phyloP scores from a whole-genome alignment of 1,140 invertebrate species.

The Colletes gigas region DNA sequence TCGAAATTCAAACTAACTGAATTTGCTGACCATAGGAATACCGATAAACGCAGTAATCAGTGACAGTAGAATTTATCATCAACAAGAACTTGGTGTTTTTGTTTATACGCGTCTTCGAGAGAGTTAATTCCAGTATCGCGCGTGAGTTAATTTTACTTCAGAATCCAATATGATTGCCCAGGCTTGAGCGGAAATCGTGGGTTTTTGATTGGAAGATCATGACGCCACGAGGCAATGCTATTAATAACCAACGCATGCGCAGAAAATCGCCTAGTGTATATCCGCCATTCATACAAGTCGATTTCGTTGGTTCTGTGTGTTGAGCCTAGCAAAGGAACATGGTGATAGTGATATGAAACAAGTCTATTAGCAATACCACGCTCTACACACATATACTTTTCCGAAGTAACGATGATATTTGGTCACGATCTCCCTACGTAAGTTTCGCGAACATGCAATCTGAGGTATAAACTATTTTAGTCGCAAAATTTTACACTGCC shows the following conservation, averaged over 20 bases:
- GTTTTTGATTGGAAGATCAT: constrained; percentile 64
- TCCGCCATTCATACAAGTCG: constrained; percentile 79
- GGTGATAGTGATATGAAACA: constrained; percentile 75
- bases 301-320: constrained; percentile 77
- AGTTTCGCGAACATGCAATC: constrained; percentile 60
- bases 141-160: constrained; percentile 60
- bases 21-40: not conserved
- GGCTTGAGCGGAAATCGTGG: constrained; percentile 54
- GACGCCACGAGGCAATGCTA: constrained; percentile 71
- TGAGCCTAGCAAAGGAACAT: constrained; percentile 69
- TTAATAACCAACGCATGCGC: constrained; percentile 77
- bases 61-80: constrained; percentile 40
- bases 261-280: constrained; percentile 62
- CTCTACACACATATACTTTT: constrained; percentile 46
- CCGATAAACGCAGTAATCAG: constrained; percentile 34
- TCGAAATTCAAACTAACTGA: constrained; percentile 17
- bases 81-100: constrained; percentile 41
- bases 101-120: constrained; percentile 40
- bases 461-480: constrained; percentile 68
- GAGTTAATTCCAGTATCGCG: constrained; percentile 59
- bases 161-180: constrained; percentile 43
- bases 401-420: constrained; percentile 72
- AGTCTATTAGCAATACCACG: constrained; percentile 67
- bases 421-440: constrained; percentile 70
- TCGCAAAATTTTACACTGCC: constrained; percentile 63